Conservation (phyloP, 2,797 vertebrate genomes). For the Buphagus erythrorhynchus region DNA sequence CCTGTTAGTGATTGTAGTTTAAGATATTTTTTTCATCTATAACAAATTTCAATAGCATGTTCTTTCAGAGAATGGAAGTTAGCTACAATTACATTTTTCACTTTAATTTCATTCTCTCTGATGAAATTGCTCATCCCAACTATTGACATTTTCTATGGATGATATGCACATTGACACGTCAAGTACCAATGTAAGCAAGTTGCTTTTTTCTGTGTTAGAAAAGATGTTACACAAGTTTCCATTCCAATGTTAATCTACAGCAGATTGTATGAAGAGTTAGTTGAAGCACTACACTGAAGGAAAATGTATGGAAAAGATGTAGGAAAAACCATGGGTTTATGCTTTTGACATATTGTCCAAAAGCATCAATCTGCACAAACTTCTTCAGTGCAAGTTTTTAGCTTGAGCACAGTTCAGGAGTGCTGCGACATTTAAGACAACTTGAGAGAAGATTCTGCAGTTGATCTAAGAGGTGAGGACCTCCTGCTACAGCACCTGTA, state of each 20-base stretch:
- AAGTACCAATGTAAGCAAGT: neutral
- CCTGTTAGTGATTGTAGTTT: neutral
- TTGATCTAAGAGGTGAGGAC: neutral
- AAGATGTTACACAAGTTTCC: neutral
- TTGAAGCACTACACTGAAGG: neutral
- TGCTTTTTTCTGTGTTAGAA: neutral
- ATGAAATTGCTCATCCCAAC: neutral
- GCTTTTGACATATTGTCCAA: neutral
- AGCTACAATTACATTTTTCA: neutral
- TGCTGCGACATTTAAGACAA: neutral
- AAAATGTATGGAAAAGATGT: neutral
- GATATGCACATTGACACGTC: neutral
- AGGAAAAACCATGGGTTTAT: neutral
- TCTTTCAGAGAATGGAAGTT: conserved; percentile 18
- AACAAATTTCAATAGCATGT: neutral
- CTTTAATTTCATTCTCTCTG: neutral
- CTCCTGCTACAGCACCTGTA: neutral
- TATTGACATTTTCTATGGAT: conserved; percentile 3
- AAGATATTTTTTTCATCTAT: neutral
- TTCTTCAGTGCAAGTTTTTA: neutral
- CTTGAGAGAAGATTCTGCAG: neutral
- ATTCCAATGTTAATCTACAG: neutral
- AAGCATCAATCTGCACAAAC: neutral
- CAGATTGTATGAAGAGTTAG: neutral
- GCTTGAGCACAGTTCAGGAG: neutral